These are phyloP conservation scores for Calonectris borealis DNA, from an alignment of 2,113 vertebrate genomes.

Conservation along the genomic window DNA sequence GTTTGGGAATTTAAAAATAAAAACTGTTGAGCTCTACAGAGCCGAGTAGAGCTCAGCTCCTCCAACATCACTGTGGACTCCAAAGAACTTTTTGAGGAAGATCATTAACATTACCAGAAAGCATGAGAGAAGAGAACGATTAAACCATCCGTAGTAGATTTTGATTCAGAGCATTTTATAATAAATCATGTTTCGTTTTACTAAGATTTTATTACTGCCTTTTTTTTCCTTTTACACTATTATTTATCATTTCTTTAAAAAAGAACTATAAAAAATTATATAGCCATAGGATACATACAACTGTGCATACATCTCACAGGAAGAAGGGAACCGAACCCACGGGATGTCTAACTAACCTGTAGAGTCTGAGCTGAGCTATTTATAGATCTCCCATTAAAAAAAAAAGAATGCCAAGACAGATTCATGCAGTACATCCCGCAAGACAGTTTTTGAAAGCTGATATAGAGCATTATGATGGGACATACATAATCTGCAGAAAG, in stretches of 20 bases:
- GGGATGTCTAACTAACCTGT: neutral
- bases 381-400: neutral
- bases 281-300: neutral
- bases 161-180: neutral
- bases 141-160: neutral
- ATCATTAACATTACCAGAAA: neutral
- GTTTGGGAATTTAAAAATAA: neutral
- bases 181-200: neutral
- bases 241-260: neutral
- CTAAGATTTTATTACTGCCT: neutral
- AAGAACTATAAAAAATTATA: neutral
- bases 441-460: neutral
- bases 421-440: neutral
- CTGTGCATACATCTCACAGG: neutral
- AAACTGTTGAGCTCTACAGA: neutral
- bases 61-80: neutral
- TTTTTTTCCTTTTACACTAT: neutral
- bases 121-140: neutral
- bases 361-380: neutral
- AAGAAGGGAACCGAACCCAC: neutral
- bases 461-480: neutral
- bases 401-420: neutral
- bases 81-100: neutral
- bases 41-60: neutral
- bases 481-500: neutral